Percentiles rank a stretch among this genome's conserved stretches.
phyloP scores from a whole-genome alignment of 2,888 invertebrate species.

The Rotaria sp. region DNA sequence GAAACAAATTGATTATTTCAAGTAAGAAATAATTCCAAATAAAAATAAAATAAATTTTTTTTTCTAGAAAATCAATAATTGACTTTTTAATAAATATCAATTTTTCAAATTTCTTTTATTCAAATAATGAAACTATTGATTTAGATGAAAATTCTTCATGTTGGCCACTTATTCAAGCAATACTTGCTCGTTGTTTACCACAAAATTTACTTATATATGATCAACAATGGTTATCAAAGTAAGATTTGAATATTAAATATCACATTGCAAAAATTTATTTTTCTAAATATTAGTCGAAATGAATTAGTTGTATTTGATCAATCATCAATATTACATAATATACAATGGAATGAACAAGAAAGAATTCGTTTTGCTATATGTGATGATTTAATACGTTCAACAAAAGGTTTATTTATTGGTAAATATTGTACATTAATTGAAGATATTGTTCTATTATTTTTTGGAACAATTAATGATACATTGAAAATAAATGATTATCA shows the following conservation, averaged over 20 bases:
- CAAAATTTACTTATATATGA: background rate
- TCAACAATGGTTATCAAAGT: constrained; percentile 6
- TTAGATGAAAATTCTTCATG: background rate
- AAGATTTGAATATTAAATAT: background rate
- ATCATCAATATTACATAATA: background rate
- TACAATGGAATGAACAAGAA: background rate
- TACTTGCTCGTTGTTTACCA: background rate
- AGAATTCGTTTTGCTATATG: background rate
- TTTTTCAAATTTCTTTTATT: background rate
- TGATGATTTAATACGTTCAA: constrained; percentile 2
- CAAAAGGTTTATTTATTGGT: background rate
- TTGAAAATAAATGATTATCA: background rate
- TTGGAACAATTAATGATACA: background rate
- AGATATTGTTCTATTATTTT: background rate
- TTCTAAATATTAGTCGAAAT: background rate
- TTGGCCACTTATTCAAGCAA: constrained; percentile 3
- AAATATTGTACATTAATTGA: background rate
- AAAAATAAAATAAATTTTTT: background rate
- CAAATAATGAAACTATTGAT: background rate
- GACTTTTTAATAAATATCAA: background rate
- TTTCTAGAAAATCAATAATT: background rate
- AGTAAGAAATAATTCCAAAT: background rate
- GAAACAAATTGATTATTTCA: background rate
- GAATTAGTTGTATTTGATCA: background rate
- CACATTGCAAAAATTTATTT: background rate